Evolutionary conservation across 2,888 invertebrate species (phyloP), one percentile per base, ranked within the genome.

Genomic region (Drosophila longiperda): DNA sequence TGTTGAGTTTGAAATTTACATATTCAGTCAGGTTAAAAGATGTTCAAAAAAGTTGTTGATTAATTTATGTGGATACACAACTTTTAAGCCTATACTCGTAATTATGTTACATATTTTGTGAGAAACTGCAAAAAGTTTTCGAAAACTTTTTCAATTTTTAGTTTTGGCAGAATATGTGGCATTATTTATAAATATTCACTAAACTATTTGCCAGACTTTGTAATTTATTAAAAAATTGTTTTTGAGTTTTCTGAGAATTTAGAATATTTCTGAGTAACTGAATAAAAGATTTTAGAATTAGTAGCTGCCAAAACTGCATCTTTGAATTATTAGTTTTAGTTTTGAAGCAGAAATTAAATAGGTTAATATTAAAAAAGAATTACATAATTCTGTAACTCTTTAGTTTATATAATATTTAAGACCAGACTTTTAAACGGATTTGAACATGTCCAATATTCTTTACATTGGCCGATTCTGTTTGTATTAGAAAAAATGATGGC

Each of bases 231-330:
- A 12, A 42, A 6, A 45, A 45, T 20, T 33, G 17, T 38, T 38
- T 38, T 38, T 12, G 42, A 7, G 3, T 20, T 20, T 45, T 12
- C 20, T 12, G 42, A 1, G 20, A 7, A 12, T 12, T 12, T 45
- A 7, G 7, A 7, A 12, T 1, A 20, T 12, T 45, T 45, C 20
- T 3, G 20, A 3, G 20, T 12, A 45, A 7, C 20, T 20, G 20
- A 45, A 45, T 20, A 12, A 45, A 20, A 42, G 2, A 6, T 6
- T 42, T 42, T 1, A 2, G 12, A 20, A 45, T 15, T 1, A 15
- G n/a, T 4, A 40, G 3, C 0, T 3, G 2, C 1, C 0, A 0
- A 36, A 17, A 36, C 15, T 17, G 1, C 17, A 3, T 38, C 0
- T 17, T 17, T 38, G 17, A 38, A 38, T 17, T 38, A 38, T 17